Base-by-base conservation (phyloP, 2,888 invertebrate genomes). In the Watsonalla binaria region DNA sequence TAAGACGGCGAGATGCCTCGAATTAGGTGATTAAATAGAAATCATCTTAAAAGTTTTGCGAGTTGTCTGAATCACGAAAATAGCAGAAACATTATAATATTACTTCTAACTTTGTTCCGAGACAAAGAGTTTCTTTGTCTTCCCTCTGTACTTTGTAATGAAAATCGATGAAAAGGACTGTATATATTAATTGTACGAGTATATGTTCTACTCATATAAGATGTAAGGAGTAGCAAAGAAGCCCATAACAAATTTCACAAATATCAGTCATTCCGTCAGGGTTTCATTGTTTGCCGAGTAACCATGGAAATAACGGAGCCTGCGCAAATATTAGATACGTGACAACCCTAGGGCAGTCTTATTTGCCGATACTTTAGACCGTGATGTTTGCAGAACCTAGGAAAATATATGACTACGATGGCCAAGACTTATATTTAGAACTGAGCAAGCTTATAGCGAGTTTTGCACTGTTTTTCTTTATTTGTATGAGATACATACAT, bases 361-460 rank as follows among this genome's bases (percentile, higher is more conserved):
- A 49, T 49, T 49, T 49, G 49, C 37, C 37, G 37, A 49, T 49
- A 49, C 49, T 49, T 37, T 37, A 49, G 14, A 49, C 49, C 49
- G 15, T 49, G 49, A 37, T 49, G 49, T 49, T 51, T 49, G 15
- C 33, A 46, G 64, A 67, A 53, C 67, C 69, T 8, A 58, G 55
- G 53, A 62, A 65, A 34, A 68, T 58, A 55, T 78, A 72, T 52
- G 54, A 70, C 5, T 68, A 68, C 46, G 78, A 80, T 51, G 81
- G 82, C 0, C 79, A 76, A 61, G 74, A 81, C n/a, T 58, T 76
- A 6, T 80, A 82, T 54, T 52, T 78, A 48, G 66, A 60, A 7
- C 46, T 76, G 6, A 80, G 81, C 48, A 60, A 73, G 15, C 24
- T 24, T 24, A 24, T 24, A 24, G 4, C 24, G 24, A 24, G 24